phyloP scores from a whole-genome alignment of 2,113 vertebrate species.

The Daubentonia madagascariensis region DNA sequence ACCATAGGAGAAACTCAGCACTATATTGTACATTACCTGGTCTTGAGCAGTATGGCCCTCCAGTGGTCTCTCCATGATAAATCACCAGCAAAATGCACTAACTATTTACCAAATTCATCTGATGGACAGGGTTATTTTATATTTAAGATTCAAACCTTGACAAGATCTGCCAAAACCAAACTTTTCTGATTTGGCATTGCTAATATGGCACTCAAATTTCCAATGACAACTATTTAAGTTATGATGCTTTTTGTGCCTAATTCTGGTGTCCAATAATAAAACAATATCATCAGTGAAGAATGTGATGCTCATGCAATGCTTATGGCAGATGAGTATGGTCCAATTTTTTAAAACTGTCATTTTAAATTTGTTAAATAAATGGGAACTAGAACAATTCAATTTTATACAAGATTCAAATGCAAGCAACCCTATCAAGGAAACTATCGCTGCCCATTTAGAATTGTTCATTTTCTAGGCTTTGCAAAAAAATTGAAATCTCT shows the following conservation, averaged over 20 bases:
- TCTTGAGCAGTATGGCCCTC: neutral
- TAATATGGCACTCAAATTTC: neutral
- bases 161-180: neutral
- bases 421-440: neutral
- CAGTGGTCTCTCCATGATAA: neutral
- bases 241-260: neutral
- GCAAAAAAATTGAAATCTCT: neutral
- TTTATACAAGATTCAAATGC: neutral
- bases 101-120: neutral
- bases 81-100: neutral
- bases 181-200: neutral
- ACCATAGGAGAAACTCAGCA: neutral
- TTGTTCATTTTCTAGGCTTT: neutral
- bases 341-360: neutral
- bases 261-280: neutral
- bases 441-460: neutral
- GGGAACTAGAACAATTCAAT: neutral
- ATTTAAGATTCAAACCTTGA: neutral
- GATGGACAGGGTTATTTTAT: neutral
- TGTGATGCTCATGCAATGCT: neutral
- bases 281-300: neutral
- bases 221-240: neutral
- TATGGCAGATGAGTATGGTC: neutral
- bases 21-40: neutral
- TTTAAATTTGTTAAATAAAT: neutral